Evolutionary conservation across 2,888 invertebrate genomes (phyloP).

Genomic region (Parnassius glacialis): DNA sequence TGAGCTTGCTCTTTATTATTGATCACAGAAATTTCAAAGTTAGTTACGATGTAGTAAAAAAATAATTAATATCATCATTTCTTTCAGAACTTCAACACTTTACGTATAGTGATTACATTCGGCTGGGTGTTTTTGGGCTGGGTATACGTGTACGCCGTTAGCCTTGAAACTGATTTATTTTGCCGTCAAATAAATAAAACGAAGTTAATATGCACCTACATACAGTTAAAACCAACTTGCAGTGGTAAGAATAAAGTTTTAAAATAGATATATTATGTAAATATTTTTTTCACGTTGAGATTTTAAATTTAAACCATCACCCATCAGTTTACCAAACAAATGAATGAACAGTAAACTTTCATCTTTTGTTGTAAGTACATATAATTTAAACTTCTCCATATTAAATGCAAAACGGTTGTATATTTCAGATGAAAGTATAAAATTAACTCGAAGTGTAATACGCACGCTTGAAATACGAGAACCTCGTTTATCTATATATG

Average conservation of each 20-base stretch:
- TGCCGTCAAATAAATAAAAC: conserved; percentile 52
- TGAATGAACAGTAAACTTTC: too few relatives aligned
- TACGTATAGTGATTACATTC: conserved; percentile 41
- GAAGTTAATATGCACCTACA: conserved; percentile 55
- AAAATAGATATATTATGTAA: too few relatives aligned
- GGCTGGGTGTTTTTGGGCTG: conserved; percentile 49
- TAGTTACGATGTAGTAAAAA: too few relatives aligned
- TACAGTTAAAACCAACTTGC: conserved; percentile 48
- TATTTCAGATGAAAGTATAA: conserved; percentile 48
- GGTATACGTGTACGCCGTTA: conserved; percentile 37
- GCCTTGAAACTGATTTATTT: conserved; percentile 44
- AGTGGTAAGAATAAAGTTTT: conserved; percentile 37
- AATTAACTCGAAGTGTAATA: conserved; percentile 45
- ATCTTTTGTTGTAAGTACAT: too few relatives aligned
- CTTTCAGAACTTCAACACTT: conserved; percentile 39
- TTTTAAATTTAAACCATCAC: too few relatives aligned
- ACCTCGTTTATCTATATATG: conserved; percentile 41
- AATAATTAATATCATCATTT: not conserved
- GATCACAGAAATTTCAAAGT: too few relatives aligned
- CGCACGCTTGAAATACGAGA: conserved; percentile 42
- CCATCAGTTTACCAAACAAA: too few relatives aligned
- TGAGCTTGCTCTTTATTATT: too few relatives aligned
- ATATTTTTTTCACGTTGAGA: too few relatives aligned
- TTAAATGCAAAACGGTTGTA: too few relatives aligned
- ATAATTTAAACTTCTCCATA: too few relatives aligned